Evolutionary conservation across 2,113 vertebrate genomes (phyloP).

Genomic region (Apteryx mantelli): DNA sequence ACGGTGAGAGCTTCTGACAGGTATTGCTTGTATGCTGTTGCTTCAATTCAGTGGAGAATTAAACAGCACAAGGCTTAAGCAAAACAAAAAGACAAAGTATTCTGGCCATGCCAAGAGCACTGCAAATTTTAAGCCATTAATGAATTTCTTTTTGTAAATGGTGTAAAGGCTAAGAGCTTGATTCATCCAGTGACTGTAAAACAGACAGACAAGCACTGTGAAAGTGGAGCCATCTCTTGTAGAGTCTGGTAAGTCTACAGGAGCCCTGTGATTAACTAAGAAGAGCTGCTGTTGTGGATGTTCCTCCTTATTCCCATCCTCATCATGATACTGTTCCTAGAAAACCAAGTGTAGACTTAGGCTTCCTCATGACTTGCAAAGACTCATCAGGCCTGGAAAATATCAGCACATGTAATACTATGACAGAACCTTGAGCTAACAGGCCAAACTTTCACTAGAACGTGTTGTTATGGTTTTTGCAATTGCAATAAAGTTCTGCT

Average conservation of each 20-base stretch:
- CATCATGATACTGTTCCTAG: not conserved
- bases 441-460: not conserved
- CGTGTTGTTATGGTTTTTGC: not conserved
- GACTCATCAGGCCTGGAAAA: not conserved
- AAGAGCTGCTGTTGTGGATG: not conserved
- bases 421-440: not conserved
- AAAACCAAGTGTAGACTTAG: not conserved
- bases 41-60: not conserved
- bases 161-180: not conserved
- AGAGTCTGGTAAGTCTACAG: not conserved
- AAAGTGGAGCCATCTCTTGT: not conserved
- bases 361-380: fast-evolving
- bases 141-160: not conserved
- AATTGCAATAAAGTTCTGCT: not conserved
- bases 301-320: not conserved
- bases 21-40: not conserved
- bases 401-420: fast-evolving
- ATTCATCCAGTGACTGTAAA: not conserved
- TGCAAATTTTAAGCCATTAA: not conserved
- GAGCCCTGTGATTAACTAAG: not conserved
- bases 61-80: not conserved
- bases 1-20: not conserved
- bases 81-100: not conserved
- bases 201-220: no score
- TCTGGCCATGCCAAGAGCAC: not conserved